A percentile compares a stretch with the other conserved stretches of the same genome.
Evolutionary conservation across 2,888 invertebrate genomes (phyloP).

Genomic region (Noctua fimbriata): DNA sequence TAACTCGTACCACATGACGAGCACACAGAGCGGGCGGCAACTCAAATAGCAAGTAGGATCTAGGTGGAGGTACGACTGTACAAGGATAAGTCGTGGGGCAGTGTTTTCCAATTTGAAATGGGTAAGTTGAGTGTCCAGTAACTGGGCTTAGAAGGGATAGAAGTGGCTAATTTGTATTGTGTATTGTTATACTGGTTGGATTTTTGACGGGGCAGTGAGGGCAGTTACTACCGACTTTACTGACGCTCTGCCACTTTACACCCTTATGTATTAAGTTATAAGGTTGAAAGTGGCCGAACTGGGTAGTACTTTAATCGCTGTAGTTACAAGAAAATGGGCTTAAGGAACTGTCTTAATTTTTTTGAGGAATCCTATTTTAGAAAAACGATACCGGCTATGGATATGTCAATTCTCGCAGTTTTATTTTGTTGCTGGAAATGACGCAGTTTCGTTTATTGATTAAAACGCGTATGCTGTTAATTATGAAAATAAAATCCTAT

Average conservation of each 20-base stretch:
- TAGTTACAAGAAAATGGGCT: background rate
- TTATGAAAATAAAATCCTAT: background rate
- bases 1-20: slow-evolving; percentile 56
- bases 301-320: background rate
- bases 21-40: slow-evolving; percentile 77
- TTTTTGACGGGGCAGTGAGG: background rate
- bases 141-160: slow-evolving; percentile 59
- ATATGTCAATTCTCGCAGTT: background rate
- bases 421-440: background rate
- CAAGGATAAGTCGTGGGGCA: slow-evolving; percentile 82
- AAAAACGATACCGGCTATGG: background rate
- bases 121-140: slow-evolving; percentile 78
- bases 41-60: slow-evolving; percentile 83
- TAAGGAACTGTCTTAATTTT: background rate
- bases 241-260: too few species aligned
- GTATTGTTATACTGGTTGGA: too few species aligned
- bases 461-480: background rate
- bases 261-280: too few species aligned
- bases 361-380: background rate
- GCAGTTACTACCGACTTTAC: background rate
- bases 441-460: background rate
- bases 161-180: slow-evolving; percentile 44
- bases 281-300: too few species aligned
- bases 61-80: slow-evolving; percentile 78
- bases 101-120: slow-evolving; percentile 85